Conservation (phyloP, 1,140 invertebrate genomes). For the Hesperophylax magnus region DNA sequence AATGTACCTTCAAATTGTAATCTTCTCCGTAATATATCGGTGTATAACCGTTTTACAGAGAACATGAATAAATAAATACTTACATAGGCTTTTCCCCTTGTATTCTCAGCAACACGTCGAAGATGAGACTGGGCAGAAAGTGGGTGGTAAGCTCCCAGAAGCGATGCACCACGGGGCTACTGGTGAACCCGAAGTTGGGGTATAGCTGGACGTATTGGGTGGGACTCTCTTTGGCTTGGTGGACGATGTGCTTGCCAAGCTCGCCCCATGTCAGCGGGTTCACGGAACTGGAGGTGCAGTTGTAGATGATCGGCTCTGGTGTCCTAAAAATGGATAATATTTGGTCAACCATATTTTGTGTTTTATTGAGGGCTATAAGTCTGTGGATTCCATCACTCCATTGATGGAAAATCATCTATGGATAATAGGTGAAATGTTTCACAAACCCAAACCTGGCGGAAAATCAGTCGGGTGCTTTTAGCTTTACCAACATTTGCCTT, state of each 20-base stretch:
- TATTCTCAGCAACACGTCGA: slow-evolving; percentile 79
- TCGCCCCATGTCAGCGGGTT: slow-evolving; percentile 90
- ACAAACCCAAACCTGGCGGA: not conserved
- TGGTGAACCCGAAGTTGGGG: slow-evolving; percentile 84
- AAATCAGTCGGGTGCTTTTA: not conserved
- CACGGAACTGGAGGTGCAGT: slow-evolving; percentile 89
- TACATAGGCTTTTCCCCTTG: slow-evolving; percentile 85
- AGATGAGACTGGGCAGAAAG: slow-evolving; percentile 83
- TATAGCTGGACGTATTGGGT: slow-evolving; percentile 89
- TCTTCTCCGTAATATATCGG: too few relatives aligned
- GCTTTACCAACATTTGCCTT: not conserved
- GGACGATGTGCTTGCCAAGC: slow-evolving; percentile 78
- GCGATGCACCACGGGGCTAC: slow-evolving; percentile 79
- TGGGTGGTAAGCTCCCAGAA: slow-evolving; percentile 81
- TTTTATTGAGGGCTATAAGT: not conserved
- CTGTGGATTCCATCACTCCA: not conserved
- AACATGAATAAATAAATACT: too few relatives aligned
- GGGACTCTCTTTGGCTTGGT: slow-evolving; percentile 81
- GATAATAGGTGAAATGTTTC: not conserved
- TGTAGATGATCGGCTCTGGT: slow-evolving; percentile 83
- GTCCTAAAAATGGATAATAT: slow-evolving; percentile 64
- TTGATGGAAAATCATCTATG: not conserved
- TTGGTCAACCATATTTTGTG: not conserved
- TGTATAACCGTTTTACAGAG: too few relatives aligned
- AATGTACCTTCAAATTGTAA: too few relatives aligned